Conservation (phyloP, 1,140 invertebrate genomes). For the Drosophila erecta region DNA sequence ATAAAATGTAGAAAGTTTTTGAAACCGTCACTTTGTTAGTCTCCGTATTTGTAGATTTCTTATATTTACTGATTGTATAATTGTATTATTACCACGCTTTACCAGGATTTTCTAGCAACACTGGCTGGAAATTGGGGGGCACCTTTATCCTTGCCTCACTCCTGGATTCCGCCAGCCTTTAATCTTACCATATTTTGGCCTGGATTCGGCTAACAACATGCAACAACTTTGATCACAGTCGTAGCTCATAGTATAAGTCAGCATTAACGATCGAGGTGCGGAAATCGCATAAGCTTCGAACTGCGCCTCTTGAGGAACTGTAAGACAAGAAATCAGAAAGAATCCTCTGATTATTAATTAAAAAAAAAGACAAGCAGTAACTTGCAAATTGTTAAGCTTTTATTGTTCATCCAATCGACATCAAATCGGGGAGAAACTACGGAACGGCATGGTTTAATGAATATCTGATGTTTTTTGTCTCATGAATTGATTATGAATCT, state of each 20-base stretch:
- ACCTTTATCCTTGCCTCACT: neutral
- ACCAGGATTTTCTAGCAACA: conserved; percentile 7
- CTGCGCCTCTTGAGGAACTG: conserved; percentile 67
- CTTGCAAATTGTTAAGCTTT: conserved; percentile 46
- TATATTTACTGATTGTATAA: neutral
- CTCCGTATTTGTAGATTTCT: no score
- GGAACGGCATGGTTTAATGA: conserved; percentile 8
- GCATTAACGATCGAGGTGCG: conserved; percentile 57
- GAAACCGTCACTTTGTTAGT: no score
- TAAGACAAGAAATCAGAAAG: conserved; percentile 22
- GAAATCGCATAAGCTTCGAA: conserved; percentile 55
- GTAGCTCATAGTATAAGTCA: neutral
- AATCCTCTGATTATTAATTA: neutral
- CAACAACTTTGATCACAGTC: no score
- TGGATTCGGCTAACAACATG: neutral
- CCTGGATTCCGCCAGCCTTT: conserved; percentile 1
- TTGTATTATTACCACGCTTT: neutral
- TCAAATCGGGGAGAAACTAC: conserved; percentile 18
- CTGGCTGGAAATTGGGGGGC: conserved; percentile 2
- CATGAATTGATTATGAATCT: conserved; percentile 10
- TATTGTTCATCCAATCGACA: conserved; percentile 37
- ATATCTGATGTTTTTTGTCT: neutral
- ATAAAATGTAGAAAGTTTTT: no score
- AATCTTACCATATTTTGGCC: conserved; percentile 9
- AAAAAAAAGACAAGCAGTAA: conserved; percentile 4